Evolutionary conservation across 2,113 vertebrate species (phyloP).

Genomic region (Climacteris rufus): DNA sequence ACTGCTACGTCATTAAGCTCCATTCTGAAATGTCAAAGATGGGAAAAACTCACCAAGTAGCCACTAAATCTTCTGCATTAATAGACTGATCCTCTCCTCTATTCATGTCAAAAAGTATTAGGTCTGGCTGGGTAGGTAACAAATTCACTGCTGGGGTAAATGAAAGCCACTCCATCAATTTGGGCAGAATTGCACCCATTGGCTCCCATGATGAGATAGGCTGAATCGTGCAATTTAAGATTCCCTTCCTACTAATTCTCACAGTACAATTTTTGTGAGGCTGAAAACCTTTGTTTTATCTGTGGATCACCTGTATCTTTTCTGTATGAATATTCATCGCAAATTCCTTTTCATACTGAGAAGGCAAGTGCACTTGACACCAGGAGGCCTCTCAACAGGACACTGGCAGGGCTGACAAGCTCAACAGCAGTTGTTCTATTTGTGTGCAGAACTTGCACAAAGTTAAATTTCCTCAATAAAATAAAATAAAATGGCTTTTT

Average conservation of each 20-base stretch:
- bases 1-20: slow-evolving; percentile 47
- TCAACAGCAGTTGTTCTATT: neutral
- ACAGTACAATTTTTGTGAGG: neutral
- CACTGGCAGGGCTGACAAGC: slow-evolving; percentile 27
- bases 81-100: slow-evolving; percentile 23
- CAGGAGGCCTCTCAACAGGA: slow-evolving; percentile 47
- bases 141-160: slow-evolving; percentile 51
- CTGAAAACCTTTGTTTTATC: neutral
- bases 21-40: slow-evolving; percentile 44
- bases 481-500: neutral
- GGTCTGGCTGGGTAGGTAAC: slow-evolving; percentile 33
- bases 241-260: neutral
- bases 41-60: slow-evolving; percentile 30
- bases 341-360: slow-evolving; percentile 1
- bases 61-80: slow-evolving; percentile 56
- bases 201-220: neutral
- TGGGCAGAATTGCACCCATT: neutral
- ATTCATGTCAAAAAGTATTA: slow-evolving; percentile 18
- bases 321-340: slow-evolving; percentile 34
- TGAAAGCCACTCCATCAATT: slow-evolving; percentile 37
- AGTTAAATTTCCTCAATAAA: neutral
- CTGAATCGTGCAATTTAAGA: neutral
- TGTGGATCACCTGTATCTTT: neutral
- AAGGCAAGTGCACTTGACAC: slow-evolving; percentile 24
- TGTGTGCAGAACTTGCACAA: neutral